phyloP scores from a whole-genome alignment of 2,888 invertebrate genomes.

The Baronia brevicornis region DNA sequence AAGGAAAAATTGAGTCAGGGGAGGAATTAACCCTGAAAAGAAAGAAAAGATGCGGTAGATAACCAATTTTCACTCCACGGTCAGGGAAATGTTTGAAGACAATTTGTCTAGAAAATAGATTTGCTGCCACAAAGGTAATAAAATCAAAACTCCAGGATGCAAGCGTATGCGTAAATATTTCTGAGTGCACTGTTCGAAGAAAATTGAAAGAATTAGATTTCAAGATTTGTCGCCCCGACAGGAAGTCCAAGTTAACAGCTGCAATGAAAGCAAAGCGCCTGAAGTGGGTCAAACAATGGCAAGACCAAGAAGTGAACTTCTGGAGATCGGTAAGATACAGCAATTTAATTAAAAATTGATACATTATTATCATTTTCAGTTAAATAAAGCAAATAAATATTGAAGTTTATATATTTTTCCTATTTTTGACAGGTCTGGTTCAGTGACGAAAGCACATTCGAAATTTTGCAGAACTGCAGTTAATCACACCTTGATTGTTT shows the following conservation, averaged over 20 bases:
- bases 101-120: no score
- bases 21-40: no score
- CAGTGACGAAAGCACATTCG: conserved; percentile 11
- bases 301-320: conserved; percentile 11
- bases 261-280: conserved; percentile 9
- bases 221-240: conserved; percentile 8
- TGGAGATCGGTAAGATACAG: conserved; percentile 2
- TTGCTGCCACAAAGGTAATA: no score
- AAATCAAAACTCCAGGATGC: conserved; percentile 5
- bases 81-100: no score
- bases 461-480: no score
- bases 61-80: no score
- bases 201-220: conserved; percentile 9
- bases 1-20: no score
- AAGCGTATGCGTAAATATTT: conserved; percentile 8
- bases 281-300: conserved; percentile 4
- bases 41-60: no score
- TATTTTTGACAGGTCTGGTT: conserved; percentile 9
- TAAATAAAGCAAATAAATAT: neutral
- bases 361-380: neutral
- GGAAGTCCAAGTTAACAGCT: conserved; percentile 10
- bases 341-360: no score
- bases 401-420: neutral
- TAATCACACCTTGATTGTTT: no score
- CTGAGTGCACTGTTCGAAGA: conserved; percentile 10